Base-by-base conservation (phyloP, 2,797 vertebrate genomes). In the Valencia hispanica region DNA sequence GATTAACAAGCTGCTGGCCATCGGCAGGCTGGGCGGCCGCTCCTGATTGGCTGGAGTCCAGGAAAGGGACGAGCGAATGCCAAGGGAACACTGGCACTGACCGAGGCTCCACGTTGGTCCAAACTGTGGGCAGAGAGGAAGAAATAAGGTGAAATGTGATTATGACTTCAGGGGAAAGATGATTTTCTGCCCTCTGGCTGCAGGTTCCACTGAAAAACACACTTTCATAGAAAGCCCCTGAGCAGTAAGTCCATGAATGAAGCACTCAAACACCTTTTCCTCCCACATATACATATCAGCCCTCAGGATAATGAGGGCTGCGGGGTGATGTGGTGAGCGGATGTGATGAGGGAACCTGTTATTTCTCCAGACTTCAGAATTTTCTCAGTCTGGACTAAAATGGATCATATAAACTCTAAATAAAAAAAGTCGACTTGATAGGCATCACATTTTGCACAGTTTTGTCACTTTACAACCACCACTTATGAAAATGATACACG, bases 81-180 rank as follows among this genome's bases (percentile, higher is more conserved):
- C 97, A 98, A 77, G 97, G 97, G 89, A 98, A 98, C 73, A 98
- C 97, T 27, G 97, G 96, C 86, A 98, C 96, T 1, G 97, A 97
- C 25, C 97, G 96, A 55, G 97, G 97, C 93, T 98, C 97, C 92
- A 98, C 97, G 39, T 98, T 98, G 79, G 97, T 98, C 97, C 97
- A 98, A 81, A 98, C 97, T 98, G 94, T 75, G 83, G 88, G 84
- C 86, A 82, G 57, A 77, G 51, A 61, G 71, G 57, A 70, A 66
- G 75, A 68, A 34, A 78, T 63, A 74, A 82, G 86, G 82, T 87
- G 79, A 86, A 86, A 87, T 83, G 77, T 83, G 78, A 86, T 83
- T 53, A 47, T 77, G 74, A 72, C 74, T 15, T 32, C 34, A 82
- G 76, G 20, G 78, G 12, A 72, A 81, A 88, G 83, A 81, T 47